Percentiles rank a stretch among this genome's conserved stretches.
phyloP scores from a whole-genome alignment of 2,888 invertebrate species.

The Aleiodes alternator region DNA sequence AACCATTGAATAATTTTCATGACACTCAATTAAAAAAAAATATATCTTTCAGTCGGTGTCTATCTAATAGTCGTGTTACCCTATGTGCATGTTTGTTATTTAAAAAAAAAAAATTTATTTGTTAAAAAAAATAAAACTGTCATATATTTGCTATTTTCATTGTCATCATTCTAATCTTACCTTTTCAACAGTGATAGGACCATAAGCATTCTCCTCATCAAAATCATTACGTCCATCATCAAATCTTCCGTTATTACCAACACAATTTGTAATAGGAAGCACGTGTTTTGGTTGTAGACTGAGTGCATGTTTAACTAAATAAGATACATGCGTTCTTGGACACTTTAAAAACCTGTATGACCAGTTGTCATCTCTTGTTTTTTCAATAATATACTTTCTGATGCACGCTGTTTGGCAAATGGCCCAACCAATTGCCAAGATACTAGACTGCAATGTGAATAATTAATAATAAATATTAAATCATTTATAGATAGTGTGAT shows the following conservation, averaged over 20 bases:
- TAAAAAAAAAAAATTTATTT: too few relatives aligned
- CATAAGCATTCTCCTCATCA: slow-evolving; percentile 54
- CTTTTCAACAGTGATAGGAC: slow-evolving; percentile 70
- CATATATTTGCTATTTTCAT: too few relatives aligned
- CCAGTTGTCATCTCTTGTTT: slow-evolving; percentile 55
- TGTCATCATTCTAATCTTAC: slow-evolving; percentile 59
- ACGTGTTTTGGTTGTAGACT: slow-evolving; percentile 61
- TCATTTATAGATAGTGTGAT: too few relatives aligned
- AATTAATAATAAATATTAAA: slow-evolving; percentile 15
- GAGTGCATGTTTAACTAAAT: slow-evolving; percentile 58
- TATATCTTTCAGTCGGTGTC: too few relatives aligned
- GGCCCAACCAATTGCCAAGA: slow-evolving; percentile 80
- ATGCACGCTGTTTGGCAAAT: slow-evolving; percentile 78
- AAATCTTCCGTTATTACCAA: slow-evolving; percentile 40
- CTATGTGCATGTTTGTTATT: too few relatives aligned
- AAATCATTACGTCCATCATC: slow-evolving; percentile 33
- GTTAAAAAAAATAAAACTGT: too few relatives aligned
- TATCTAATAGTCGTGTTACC: too few relatives aligned
- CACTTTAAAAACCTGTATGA: slow-evolving; percentile 56
- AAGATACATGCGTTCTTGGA: slow-evolving; percentile 56
- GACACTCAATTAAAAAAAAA: too few relatives aligned
- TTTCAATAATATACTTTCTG: slow-evolving; percentile 64
- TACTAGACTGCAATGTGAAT: slow-evolving; percentile 77
- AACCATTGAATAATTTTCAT: too few relatives aligned
- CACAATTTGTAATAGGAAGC: slow-evolving; percentile 62